phyloP scores from a whole-genome alignment of 2,888 invertebrate genomes.

The Meliscaeva auricollis region DNA sequence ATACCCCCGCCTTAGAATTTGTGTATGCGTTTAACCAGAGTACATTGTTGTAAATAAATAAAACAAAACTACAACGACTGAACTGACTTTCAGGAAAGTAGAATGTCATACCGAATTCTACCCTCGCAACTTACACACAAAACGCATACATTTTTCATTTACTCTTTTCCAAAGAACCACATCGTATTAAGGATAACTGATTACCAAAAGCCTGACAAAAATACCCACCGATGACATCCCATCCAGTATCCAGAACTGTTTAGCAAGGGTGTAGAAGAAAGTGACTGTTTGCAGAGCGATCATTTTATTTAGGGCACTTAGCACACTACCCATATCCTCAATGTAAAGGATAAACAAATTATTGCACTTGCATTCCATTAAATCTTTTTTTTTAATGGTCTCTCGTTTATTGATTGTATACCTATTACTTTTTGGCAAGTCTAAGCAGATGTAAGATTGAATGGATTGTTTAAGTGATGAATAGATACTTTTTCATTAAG shows the following conservation, averaged over 20 bases:
- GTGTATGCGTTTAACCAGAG: slow-evolving; percentile 55
- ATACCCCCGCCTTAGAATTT: slow-evolving; percentile 29
- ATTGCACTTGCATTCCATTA: slow-evolving; percentile 84
- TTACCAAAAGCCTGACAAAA: slow-evolving; percentile 62
- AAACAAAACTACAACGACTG: slow-evolving; percentile 52
- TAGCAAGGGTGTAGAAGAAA: slow-evolving; percentile 52
- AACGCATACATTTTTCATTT: slow-evolving; percentile 12
- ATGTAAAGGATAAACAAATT: slow-evolving; percentile 82
- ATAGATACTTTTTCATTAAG: neutral
- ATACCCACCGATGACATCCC: slow-evolving; percentile 51
- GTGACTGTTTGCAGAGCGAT: slow-evolving; percentile 77
- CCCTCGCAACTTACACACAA: slow-evolving; percentile 33
- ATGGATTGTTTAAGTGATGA: slow-evolving; percentile 46
- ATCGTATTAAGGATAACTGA: slow-evolving; percentile 66
- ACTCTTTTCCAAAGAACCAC: slow-evolving; percentile 56
- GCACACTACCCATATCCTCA: slow-evolving; percentile 79
- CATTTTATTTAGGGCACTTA: slow-evolving; percentile 83
- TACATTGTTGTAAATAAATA: slow-evolving; percentile 72
- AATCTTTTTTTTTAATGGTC: slow-evolving; percentile 79
- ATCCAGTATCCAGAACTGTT: slow-evolving; percentile 11
- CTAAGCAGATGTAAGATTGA: slow-evolving; percentile 63
- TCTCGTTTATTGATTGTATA: slow-evolving; percentile 25
- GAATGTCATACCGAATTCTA: slow-evolving; percentile 45
- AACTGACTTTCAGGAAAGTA: slow-evolving; percentile 63
- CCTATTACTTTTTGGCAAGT: neutral